phyloP scores from a whole-genome alignment of 2,888 invertebrate species.

The Spilarctia lutea region DNA sequence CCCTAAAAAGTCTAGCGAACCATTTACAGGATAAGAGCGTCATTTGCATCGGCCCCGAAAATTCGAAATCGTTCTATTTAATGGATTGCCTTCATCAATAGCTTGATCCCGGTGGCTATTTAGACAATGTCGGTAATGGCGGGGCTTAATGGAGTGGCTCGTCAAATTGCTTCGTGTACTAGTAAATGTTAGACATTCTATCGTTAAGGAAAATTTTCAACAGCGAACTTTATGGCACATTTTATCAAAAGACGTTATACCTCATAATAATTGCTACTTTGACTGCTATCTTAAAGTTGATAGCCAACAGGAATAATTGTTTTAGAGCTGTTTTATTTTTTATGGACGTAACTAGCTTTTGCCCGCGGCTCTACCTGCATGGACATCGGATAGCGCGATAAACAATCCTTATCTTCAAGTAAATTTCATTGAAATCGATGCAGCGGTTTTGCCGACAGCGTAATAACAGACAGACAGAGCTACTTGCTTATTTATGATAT shows the following conservation, averaged over 20 bases:
- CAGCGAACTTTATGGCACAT: neutral
- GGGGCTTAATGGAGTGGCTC: neutral
- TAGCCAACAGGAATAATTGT: neutral
- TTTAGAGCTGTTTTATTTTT: neutral
- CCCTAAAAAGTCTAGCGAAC: neutral
- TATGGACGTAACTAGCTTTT: neutral
- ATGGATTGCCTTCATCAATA: constrained; percentile 3
- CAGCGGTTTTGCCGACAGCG: too few species aligned
- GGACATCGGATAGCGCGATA: too few species aligned
- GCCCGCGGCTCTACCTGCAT: too few species aligned
- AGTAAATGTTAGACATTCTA: neutral
- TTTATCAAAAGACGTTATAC: neutral
- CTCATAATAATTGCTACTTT: neutral
- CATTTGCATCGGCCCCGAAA: neutral
- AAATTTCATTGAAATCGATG: too few species aligned
- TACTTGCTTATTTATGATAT: too few species aligned
- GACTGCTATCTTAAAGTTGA: neutral
- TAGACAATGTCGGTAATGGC: neutral
- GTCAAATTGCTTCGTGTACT: neutral
- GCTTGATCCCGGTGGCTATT: neutral
- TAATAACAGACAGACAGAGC: too few species aligned
- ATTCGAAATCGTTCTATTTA: constrained; percentile 2
- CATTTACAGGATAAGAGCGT: neutral
- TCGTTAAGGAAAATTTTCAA: neutral
- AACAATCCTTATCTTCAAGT: too few species aligned